phyloP scores from a whole-genome alignment of 2,797 vertebrate genomes.

The Anguilla obscura region DNA sequence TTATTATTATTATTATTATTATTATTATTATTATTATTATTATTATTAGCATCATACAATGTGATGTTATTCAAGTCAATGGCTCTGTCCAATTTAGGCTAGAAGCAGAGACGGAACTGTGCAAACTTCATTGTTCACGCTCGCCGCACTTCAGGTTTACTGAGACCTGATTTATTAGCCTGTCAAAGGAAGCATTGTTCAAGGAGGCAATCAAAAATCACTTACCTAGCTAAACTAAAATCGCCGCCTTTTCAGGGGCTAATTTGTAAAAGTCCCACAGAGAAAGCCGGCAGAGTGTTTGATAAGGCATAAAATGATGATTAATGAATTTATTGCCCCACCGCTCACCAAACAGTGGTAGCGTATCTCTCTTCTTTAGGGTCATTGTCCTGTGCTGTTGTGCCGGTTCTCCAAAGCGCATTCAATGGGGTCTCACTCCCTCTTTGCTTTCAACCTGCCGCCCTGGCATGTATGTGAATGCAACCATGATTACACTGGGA shows the following conservation, averaged over 20 bases:
- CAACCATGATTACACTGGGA: constrained; percentile 67
- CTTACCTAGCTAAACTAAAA: constrained; percentile 98
- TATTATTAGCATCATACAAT: not conserved
- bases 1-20: no score
- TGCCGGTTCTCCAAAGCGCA: constrained; percentile 56
- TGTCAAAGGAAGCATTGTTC: constrained; percentile 96
- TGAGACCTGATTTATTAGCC: constrained; percentile 98
- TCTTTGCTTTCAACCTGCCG: constrained; percentile 74
- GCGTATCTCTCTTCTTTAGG: constrained; percentile 81
- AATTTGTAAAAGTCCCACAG: constrained; percentile 99
- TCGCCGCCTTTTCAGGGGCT: constrained; percentile 97
- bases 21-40: not conserved
- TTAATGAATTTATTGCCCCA: constrained; percentile 99
- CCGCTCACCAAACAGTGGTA: constrained; percentile 91
- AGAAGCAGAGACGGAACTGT: constrained; percentile 64
- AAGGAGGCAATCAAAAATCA: constrained; percentile 98
- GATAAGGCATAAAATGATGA: constrained; percentile 99
- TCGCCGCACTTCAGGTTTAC: constrained; percentile 78
- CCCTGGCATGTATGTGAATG: constrained; percentile 76
- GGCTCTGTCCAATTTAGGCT: constrained; percentile 49
- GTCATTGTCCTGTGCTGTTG: constrained; percentile 67
- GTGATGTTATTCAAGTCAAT: not conserved
- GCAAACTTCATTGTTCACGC: constrained; percentile 74
- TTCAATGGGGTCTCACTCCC: constrained; percentile 66
- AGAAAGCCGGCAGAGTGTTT: constrained; percentile 95